These are phyloP conservation scores for Nymphalis io DNA, from an alignment of 1,140 invertebrate species.

Conservation along the genomic window DNA sequence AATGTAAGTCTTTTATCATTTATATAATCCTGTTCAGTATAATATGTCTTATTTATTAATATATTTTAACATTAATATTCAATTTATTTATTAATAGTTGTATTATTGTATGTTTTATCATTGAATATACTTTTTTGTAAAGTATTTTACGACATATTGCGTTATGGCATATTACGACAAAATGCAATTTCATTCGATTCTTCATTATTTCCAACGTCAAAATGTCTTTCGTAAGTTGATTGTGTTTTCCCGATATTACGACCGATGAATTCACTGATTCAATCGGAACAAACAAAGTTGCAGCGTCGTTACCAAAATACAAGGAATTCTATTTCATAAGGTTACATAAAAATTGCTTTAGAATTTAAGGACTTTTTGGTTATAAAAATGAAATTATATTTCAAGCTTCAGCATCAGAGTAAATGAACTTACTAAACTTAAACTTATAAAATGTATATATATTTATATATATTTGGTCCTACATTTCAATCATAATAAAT, in stretches of 20 bases:
- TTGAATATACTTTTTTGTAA: too few species aligned
- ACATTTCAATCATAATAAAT: too few species aligned
- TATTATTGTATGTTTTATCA: too few species aligned
- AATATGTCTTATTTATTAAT: too few species aligned
- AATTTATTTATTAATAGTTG: too few species aligned
- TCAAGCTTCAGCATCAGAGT: neutral
- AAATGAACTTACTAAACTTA: neutral
- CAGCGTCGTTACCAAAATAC: neutral
- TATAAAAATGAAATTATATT: neutral
- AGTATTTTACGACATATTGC: too few species aligned
- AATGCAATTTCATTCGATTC: neutral
- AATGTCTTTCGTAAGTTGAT: conserved; percentile 2
- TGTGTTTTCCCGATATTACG: conserved; percentile 14
- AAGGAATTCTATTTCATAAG: neutral
- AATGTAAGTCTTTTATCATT: too few species aligned
- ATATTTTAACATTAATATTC: too few species aligned
- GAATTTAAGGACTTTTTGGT: neutral
- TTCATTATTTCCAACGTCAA: conserved; percentile 7
- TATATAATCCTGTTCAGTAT: too few species aligned
- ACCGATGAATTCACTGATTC: conserved; percentile 17
- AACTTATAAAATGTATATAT: too few species aligned
- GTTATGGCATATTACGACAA: neutral
- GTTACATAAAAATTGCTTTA: neutral
- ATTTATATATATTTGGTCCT: too few species aligned
- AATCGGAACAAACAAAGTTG: conserved; percentile 19